Evolutionary conservation across 1,140 invertebrate genomes (phyloP), one percentile per base, ranked within the genome.

Genomic region (Pseudomyrmex dendroicus): DNA sequence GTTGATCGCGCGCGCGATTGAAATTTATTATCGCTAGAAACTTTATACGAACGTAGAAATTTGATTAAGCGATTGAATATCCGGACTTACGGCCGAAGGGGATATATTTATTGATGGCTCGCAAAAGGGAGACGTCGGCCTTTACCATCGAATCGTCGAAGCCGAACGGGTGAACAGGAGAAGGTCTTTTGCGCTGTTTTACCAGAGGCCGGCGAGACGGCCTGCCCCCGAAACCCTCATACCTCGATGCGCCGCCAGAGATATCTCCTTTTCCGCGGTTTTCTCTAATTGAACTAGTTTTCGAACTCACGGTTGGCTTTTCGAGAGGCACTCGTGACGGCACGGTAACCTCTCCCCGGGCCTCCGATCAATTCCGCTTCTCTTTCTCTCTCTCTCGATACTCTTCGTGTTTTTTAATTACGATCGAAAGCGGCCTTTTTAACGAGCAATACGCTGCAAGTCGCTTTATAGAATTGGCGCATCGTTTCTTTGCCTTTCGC

Each of bases 221-320:
- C 70, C 90, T 93, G 92, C 92, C 92, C 92, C 92, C 92, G 86
- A 93, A 93, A 93, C 92, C 92, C 92, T 93, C 92, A 93, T 93
- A 93, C 91, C 92, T 92, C 89, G 87, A 91, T 91, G 88, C 84
- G 82, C 84, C 83, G 84, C 61, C 77, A 83, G 78, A 89, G 84
- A 91, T 91, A 91, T 89, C 91, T 92, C 89, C 91, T 92, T 92
- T 92, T 92, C 90, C 91, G 89, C 89, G 90, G 90, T 92, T 92
- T 92, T 93, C 92, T 93, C 92, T 93, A 92, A 92, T 92, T 92
- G 91, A 93, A 92, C 92, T 93, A 92, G 91, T 92, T 93, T 92
- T 84, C 90, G 35, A 52, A 63, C 59, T 63, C 73, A 61, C 61
- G 68, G 67, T 44, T 64, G 84, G 68, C 57, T 64, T 74, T 68